Percentiles rank a stretch among this genome's conserved stretches.
These are phyloP conservation scores for Trialeurodes vaporariorum DNA, from an alignment of 1,140 invertebrate genomes.

Conservation along the genomic window DNA sequence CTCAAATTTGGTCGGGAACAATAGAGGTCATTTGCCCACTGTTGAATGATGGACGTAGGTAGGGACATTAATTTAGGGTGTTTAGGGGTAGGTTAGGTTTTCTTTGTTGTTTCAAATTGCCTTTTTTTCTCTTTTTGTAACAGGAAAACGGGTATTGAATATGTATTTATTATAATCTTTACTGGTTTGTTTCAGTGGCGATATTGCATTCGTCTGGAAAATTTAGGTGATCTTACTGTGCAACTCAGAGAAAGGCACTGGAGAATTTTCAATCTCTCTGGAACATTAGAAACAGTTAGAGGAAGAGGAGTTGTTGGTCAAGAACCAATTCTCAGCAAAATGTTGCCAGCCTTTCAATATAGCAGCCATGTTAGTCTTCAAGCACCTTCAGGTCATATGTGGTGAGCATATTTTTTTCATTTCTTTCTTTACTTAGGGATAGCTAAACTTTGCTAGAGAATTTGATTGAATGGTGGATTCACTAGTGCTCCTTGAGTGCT, in stretches of 20 bases:
- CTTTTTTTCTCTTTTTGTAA: conserved; percentile 9
- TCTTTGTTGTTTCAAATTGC: neutral
- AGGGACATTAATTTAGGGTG: too few species aligned
- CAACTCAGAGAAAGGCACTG: conserved; percentile 90
- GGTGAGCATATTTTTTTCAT: conserved; percentile 50
- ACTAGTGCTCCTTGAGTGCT: too few species aligned
- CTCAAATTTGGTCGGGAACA: too few species aligned
- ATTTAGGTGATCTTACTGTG: conserved; percentile 76
- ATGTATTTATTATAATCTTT: too few species aligned
- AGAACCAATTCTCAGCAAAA: conserved; percentile 79
- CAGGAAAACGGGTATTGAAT: too few species aligned
- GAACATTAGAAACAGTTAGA: conserved; percentile 86
- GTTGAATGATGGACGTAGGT: too few species aligned
- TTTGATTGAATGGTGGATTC: too few species aligned
- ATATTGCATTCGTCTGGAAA: conserved; percentile 92
- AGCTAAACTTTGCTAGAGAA: too few species aligned
- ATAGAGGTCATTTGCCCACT: too few species aligned
- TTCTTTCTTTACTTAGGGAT: too few species aligned
- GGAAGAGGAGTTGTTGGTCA: conserved; percentile 90
- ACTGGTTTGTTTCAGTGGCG: conserved; percentile 85
- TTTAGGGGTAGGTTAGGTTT: too few species aligned
- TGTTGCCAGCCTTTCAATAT: conserved; percentile 91
- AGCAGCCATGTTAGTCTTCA: conserved; percentile 92
- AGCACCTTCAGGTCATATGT: conserved; percentile 97
- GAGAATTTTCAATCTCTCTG: conserved; percentile 90